These are phyloP conservation scores for Phytoseiulus persimilis DNA, from an alignment of 2,888 invertebrate species.

Conservation along the genomic window DNA sequence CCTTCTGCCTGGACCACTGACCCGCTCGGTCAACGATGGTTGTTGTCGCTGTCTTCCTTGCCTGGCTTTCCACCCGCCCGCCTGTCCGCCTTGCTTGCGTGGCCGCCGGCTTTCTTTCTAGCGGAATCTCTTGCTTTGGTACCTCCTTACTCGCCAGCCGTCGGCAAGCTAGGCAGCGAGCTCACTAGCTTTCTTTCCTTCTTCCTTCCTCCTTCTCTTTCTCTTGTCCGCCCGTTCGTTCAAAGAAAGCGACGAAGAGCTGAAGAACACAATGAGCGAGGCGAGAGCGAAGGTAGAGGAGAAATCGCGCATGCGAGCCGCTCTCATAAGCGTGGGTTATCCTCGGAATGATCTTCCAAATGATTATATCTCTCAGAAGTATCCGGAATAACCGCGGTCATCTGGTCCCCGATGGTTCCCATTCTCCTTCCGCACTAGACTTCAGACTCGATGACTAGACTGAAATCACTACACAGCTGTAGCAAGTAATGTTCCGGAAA, in stretches of 20 bases:
- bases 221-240: neutral
- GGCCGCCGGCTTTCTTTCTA: neutral
- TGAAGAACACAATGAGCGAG: neutral
- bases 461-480: no score
- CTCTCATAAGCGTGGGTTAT: neutral
- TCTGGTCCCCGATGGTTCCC: no score
- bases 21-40: neutral
- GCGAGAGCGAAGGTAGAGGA: neutral
- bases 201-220: neutral
- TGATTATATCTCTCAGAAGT: no score
- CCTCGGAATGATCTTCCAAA: neutral
- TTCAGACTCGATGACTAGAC: no score
- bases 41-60: neutral
- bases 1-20: constrained; percentile 5
- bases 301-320: neutral
- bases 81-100: neutral
- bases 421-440: no score
- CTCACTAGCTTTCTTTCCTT: neutral
- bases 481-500: no score
- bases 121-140: neutral
- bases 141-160: neutral
- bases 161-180: neutral
- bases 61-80: neutral
- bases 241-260: neutral
- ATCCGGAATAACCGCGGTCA: no score